Evolutionary conservation across 1,140 invertebrate genomes (phyloP).

Genomic region (Lineus longissimus): DNA sequence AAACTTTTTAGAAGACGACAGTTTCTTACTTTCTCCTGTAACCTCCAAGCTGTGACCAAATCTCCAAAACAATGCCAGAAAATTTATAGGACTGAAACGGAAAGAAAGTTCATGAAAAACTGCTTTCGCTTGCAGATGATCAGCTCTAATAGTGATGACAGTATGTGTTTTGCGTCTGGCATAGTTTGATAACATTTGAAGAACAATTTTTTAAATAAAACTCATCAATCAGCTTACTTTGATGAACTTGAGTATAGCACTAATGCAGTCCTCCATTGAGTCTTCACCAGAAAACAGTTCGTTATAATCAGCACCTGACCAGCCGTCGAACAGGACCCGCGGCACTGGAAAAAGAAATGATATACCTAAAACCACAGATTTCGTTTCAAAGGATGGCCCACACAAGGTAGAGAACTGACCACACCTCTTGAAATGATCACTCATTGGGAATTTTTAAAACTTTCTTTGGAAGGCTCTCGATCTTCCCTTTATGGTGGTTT

Average conservation of each 20-base stretch:
- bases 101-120: too few relatives aligned
- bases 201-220: too few relatives aligned
- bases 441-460: background rate
- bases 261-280: slow-evolving; percentile 51
- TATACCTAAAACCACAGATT: too few relatives aligned
- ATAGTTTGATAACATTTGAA: too few relatives aligned
- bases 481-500: too few relatives aligned
- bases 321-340: slow-evolving; percentile 80
- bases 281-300: slow-evolving; percentile 61
- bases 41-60: slow-evolving; percentile 77
- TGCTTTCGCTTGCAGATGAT: too few relatives aligned
- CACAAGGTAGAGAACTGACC: background rate
- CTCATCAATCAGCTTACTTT: too few relatives aligned
- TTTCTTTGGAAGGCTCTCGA: too few relatives aligned
- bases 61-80: slow-evolving; percentile 82
- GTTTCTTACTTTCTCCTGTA: slow-evolving; percentile 60
- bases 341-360: slow-evolving; percentile 62
- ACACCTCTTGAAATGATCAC: background rate
- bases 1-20: background rate
- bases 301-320: slow-evolving; percentile 66
- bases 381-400: background rate
- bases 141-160: too few relatives aligned
- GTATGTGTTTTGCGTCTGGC: too few relatives aligned
- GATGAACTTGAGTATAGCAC: slow-evolving; percentile 33
- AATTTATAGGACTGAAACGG: slow-evolving; percentile 62